A percentile compares a stretch with the other conserved stretches of the same genome.
Evolutionary conservation across 2,113 vertebrate species (phyloP).

Genomic region (Panthera uncia): DNA sequence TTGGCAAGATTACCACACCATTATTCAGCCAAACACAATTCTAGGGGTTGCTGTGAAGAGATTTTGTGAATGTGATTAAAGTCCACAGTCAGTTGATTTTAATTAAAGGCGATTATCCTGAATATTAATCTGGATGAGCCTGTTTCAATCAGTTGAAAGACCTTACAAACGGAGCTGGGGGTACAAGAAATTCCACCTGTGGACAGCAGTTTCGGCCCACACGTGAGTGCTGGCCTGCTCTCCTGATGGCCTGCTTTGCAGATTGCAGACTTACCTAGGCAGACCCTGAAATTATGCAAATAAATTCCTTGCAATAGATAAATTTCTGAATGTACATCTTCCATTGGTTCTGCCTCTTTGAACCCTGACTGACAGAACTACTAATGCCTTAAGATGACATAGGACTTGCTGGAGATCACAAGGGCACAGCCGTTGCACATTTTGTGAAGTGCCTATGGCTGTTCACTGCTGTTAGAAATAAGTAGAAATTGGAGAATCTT

Average conservation of each 20-base stretch:
- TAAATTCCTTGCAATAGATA: background rate
- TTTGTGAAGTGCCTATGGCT: background rate
- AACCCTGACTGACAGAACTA: background rate
- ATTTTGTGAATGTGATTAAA: constrained; percentile 1
- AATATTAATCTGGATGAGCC: background rate
- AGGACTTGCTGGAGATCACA: background rate
- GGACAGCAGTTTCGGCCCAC: background rate
- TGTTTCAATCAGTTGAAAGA: background rate
- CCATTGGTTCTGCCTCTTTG: background rate
- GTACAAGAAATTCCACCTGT: background rate
- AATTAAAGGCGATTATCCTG: background rate
- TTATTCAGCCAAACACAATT: background rate
- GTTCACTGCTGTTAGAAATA: background rate
- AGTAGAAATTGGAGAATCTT: background rate
- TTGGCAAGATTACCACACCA: background rate
- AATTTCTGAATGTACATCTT: background rate
- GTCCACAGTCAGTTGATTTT: background rate
- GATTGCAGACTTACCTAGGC: background rate
- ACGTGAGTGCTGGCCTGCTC: background rate
- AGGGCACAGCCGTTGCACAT: background rate
- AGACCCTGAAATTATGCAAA: background rate
- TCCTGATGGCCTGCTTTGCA: background rate
- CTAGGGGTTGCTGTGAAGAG: background rate
- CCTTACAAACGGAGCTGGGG: background rate
- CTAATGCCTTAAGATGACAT: background rate